A percentile compares a stretch with the other conserved stretches of the same genome.
phyloP scores from a whole-genome alignment of 2,113 vertebrate genomes.

The Setophaga petechia region DNA sequence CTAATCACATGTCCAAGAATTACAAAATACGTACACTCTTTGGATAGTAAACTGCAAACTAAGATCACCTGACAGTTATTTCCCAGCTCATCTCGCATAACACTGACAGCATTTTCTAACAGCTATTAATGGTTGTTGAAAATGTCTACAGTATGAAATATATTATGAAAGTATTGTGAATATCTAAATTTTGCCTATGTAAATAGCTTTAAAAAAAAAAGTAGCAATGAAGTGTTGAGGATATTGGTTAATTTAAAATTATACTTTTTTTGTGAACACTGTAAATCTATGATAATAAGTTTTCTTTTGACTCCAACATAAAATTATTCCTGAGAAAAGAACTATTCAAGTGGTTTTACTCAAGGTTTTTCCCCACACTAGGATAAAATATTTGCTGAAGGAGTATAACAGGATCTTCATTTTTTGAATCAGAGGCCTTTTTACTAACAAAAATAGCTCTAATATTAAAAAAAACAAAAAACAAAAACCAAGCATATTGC shows the following conservation, averaged over 20 bases:
- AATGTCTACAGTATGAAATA: background rate
- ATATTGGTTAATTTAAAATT: background rate
- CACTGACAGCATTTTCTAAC: background rate
- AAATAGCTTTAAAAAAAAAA: background rate
- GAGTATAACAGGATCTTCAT: background rate
- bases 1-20: background rate
- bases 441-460: background rate
- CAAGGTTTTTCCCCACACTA: background rate
- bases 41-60: background rate
- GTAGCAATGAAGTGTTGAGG: background rate
- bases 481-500: background rate
- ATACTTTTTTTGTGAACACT: background rate
- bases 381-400: background rate
- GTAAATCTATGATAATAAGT: background rate
- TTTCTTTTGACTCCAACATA: background rate
- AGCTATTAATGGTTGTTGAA: background rate
- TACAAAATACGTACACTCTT: background rate
- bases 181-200: background rate
- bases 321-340: background rate
- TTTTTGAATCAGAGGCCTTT: background rate
- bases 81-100: background rate
- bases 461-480: background rate
- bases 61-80: background rate
- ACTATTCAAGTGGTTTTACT: background rate
- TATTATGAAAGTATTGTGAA: background rate